These are phyloP conservation scores for Sebastiscus albofasciatus DNA, from an alignment of 2,797 vertebrate species.

Conservation along the genomic window DNA sequence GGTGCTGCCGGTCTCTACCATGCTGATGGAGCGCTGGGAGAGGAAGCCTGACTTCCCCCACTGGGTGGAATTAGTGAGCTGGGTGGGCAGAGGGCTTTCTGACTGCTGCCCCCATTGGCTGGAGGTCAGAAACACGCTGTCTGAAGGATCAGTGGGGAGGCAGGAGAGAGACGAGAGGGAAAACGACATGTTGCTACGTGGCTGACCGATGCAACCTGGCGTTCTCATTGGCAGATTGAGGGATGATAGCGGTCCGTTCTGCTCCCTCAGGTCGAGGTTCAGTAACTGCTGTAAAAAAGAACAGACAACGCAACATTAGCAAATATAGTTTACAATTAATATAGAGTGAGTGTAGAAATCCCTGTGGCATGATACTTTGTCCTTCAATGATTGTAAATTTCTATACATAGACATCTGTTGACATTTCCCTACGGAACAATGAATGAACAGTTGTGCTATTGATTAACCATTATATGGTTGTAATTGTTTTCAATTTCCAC, in stretches of 20 bases:
- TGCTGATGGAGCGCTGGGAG: slow-evolving; percentile 75
- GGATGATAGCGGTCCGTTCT: slow-evolving; percentile 30
- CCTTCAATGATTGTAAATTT: no score
- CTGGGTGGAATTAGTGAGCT: slow-evolving; percentile 35
- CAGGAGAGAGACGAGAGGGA: slow-evolving; percentile 66
- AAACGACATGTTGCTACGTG: slow-evolving; percentile 32
- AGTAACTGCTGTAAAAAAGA: slow-evolving; percentile 66
- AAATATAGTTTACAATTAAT: background rate
- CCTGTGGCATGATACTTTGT: background rate
- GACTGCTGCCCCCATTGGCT: slow-evolving; percentile 60
- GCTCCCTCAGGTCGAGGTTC: slow-evolving; percentile 70
- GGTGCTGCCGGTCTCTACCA: slow-evolving; percentile 71
- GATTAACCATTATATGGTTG: background rate
- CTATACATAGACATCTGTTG: background rate
- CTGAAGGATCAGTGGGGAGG: slow-evolving; percentile 52
- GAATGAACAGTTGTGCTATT: background rate
- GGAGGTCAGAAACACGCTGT: slow-evolving; percentile 48
- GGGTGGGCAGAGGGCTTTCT: slow-evolving; percentile 46
- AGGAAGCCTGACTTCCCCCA: slow-evolving; percentile 66
- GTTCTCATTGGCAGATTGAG: slow-evolving; percentile 52
- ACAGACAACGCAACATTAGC: slow-evolving; percentile 8
- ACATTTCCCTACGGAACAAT: background rate
- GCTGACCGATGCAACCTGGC: slow-evolving; percentile 54
- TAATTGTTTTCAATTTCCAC: background rate
- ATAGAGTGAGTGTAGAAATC: background rate